Evolutionary conservation across 2,797 vertebrate genomes (phyloP).

Genomic region (Enteromius anoplus): DNA sequence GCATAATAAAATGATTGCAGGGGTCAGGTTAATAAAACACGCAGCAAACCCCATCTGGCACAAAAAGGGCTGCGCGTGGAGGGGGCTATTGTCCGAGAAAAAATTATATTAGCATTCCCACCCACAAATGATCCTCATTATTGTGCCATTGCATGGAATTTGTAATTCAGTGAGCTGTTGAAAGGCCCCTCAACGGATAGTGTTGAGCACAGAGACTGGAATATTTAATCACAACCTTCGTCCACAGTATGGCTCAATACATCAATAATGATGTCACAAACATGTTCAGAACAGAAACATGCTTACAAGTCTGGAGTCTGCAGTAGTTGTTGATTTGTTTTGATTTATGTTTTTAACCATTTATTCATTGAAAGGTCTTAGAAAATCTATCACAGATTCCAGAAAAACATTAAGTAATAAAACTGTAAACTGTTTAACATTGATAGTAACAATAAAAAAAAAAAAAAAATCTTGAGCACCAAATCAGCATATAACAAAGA

Average conservation of each 20-base stretch:
- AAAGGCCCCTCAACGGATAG: conserved; percentile 14
- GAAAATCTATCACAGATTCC: neutral
- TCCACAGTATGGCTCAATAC: neutral
- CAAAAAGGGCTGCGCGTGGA: neutral
- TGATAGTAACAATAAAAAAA: neutral
- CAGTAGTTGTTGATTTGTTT: neutral
- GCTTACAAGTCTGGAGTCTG: neutral
- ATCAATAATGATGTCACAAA: neutral
- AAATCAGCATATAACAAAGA: neutral
- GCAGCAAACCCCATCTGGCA: conserved; percentile 44
- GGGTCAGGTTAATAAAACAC: conserved; percentile 58
- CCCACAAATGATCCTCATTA: conserved; percentile 56
- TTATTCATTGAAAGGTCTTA: neutral
- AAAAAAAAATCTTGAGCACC: neutral
- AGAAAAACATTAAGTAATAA: neutral
- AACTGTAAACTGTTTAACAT: neutral
- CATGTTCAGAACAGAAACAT: neutral
- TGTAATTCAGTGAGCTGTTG: conserved; percentile 45
- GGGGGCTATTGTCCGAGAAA: neutral
- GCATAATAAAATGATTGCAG: conserved; percentile 57
- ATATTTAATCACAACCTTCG: conserved; percentile 15
- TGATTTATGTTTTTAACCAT: neutral
- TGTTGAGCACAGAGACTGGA: neutral
- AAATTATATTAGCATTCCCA: conserved; percentile 43
- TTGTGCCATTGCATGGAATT: conserved; percentile 41